Evolutionary conservation across 2,888 invertebrate genomes (phyloP).

Genomic region (Patella ulyssiponensis): DNA sequence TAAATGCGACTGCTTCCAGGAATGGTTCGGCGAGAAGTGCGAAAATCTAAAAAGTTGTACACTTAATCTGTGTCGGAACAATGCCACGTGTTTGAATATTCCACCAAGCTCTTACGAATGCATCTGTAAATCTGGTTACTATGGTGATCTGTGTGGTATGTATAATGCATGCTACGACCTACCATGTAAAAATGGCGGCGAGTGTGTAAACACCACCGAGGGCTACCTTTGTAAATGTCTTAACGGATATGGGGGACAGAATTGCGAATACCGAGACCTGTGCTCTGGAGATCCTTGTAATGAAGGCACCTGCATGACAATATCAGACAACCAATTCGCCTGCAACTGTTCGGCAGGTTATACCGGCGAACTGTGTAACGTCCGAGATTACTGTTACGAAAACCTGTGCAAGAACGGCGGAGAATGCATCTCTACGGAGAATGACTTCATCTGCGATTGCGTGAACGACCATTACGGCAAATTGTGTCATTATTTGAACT

Average conservation of each 20-base stretch:
- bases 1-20: constrained; percentile 53
- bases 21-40: constrained; percentile 60
- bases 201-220: constrained; percentile 38
- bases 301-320: constrained; percentile 49
- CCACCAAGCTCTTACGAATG: constrained; percentile 38
- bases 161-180: constrained; percentile 49
- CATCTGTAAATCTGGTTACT: constrained; percentile 46
- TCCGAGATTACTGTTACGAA: constrained; percentile 48
- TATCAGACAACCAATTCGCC: constrained; percentile 36
- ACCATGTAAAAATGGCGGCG: constrained; percentile 48
- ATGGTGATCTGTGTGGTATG: constrained; percentile 48
- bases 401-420: constrained; percentile 55
- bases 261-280: constrained; percentile 56
- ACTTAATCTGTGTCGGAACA: constrained; percentile 52
- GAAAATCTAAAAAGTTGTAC: constrained; percentile 56
- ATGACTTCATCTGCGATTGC: constrained; percentile 45
- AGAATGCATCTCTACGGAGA: constrained; percentile 42
- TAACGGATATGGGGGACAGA: constrained; percentile 51
- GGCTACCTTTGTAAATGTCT: constrained; percentile 54
- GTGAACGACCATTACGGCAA: constrained; percentile 32
- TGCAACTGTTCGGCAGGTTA: constrained; percentile 48
- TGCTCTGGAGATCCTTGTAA: constrained; percentile 54
- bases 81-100: constrained; percentile 50
- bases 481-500: constrained; percentile 38
- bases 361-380: constrained; percentile 53